These are phyloP conservation scores for Epistrophe eligans DNA, from an alignment of 2,888 invertebrate genomes.

Conservation along the genomic window DNA sequence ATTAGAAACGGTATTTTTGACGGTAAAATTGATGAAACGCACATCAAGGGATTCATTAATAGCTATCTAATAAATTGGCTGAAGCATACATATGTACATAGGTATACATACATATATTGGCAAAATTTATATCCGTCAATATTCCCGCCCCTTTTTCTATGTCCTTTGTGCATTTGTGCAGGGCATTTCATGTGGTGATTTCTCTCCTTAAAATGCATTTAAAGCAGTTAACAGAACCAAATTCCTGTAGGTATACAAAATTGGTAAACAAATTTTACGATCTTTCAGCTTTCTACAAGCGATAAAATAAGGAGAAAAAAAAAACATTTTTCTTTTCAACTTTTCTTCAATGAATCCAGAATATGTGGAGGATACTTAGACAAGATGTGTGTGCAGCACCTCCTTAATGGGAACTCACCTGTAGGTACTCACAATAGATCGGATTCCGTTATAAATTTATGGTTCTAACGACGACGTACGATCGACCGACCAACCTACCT, in stretches of 20 bases:
- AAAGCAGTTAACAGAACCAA: slow-evolving; percentile 18
- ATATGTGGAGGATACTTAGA: slow-evolving; percentile 5
- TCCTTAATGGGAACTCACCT: slow-evolving; percentile 16
- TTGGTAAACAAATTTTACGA: slow-evolving; percentile 65
- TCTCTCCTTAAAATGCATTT: slow-evolving; percentile 24
- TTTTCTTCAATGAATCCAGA: slow-evolving; percentile 40
- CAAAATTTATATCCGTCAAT: background rate
- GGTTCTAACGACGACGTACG: slow-evolving; percentile 16
- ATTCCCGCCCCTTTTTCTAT: slow-evolving; percentile 9
- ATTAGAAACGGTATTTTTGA: slow-evolving; percentile 41
- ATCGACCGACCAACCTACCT: slow-evolving; percentile 9
- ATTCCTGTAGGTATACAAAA: slow-evolving; percentile 17
- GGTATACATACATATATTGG: too few species aligned
- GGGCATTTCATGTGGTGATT: slow-evolving; percentile 12
- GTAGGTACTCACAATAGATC: slow-evolving; percentile 45
- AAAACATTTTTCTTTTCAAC: slow-evolving; percentile 14
- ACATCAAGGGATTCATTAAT: slow-evolving; percentile 14
- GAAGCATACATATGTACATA: background rate
- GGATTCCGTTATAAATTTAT: slow-evolving; percentile 53
- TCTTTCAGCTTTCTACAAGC: slow-evolving; percentile 12
- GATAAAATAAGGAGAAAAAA: slow-evolving; percentile 33
- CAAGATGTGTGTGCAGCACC: slow-evolving; percentile 9
- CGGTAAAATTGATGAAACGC: slow-evolving; percentile 18
- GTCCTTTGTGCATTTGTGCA: background rate
- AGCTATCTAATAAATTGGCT: slow-evolving; percentile 1